Evolutionary conservation across 2,113 vertebrate genomes (phyloP), one percentile per base, ranked within the genome.

Genomic region (Corydoras sp.): DNA sequence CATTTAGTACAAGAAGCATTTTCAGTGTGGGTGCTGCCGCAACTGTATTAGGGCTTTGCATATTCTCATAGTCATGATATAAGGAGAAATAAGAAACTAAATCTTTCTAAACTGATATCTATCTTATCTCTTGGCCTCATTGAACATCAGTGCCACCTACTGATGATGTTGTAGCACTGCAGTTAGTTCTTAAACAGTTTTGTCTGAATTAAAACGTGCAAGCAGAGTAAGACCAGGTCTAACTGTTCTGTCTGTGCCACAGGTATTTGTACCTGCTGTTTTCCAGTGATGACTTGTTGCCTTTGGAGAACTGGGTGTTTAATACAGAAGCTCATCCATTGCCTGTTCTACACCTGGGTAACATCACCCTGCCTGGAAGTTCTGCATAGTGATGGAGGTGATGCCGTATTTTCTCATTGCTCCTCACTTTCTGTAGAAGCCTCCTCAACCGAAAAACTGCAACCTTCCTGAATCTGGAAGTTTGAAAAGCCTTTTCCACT

Each of bases 241-340:
- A 10, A 35, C 8, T 48, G n/a, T 58, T 50, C 10, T 65, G 30
- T 58, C 30, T 68, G 56, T 64, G 12, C n/a, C 66, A 29, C 32
- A 99, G 96, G 86, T 99, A 99, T 81, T 92, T 99, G 81, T 99
- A 99, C 83, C 91, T 99, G 85, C 88, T 99, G 62, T 99, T 99
- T 90, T 99, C 97, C 83, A 91, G 87, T 5, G 97, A 99, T 59
- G 95, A 98, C 81, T 92, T 99, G 82, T 88, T 99, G 86, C 95
- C 96, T 24, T 86, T 98, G 83, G 97, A 98, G 85, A 94, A 90
- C 83, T 98, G 96, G 96, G 95, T 98, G 74, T 98, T 98, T 84
- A 98, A 98, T 82, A 98, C 96, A 11, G 96, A 98, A 89, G 95
- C 96, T 71, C 96, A 98, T 80, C 94, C 96, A 12, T 88, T 99